Conservation (phyloP, 2,113 vertebrate species). For the Ammodytes dubius region DNA sequence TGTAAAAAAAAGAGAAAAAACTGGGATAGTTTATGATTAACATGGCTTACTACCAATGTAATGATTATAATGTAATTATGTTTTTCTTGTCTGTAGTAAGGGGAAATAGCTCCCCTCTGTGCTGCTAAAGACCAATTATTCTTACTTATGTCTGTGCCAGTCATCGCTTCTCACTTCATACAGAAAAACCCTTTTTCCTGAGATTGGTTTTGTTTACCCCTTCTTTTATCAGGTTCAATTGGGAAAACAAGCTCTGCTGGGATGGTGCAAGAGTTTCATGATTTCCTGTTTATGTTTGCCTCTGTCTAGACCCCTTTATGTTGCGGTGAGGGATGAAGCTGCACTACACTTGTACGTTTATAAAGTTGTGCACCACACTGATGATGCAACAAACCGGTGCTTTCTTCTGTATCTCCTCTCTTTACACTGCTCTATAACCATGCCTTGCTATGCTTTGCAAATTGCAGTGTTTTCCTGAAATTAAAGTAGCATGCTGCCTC, state of each 20-base stretch:
- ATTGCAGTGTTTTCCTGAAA: conserved; percentile 56
- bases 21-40: conserved; percentile 23
- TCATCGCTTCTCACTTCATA: conserved; percentile 56
- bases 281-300: conserved; percentile 44
- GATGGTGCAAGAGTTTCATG: conserved; percentile 51
- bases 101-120: conserved; percentile 24
- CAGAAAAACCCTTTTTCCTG: conserved; percentile 32
- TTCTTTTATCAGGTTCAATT: conserved; percentile 66
- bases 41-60: conserved; percentile 17
- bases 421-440: conserved; percentile 18
- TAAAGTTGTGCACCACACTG: conserved; percentile 20
- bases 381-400: conserved; percentile 12
- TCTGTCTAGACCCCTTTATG: conserved; percentile 45
- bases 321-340: conserved; percentile 33
- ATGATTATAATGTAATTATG: conserved; percentile 13
- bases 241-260: conserved; percentile 49
- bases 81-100: background rate
- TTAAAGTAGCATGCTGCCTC: conserved; percentile 63
- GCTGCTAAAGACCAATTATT: conserved; percentile 47
- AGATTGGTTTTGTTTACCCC: conserved; percentile 59
- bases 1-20: conserved; percentile 5
- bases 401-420: conserved; percentile 18
- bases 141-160: conserved; percentile 34
- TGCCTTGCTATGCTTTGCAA: conserved; percentile 25
- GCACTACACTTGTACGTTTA: conserved; percentile 25